Base-by-base conservation (phyloP, 1,140 invertebrate genomes). In the Onthophagus taurus region DNA sequence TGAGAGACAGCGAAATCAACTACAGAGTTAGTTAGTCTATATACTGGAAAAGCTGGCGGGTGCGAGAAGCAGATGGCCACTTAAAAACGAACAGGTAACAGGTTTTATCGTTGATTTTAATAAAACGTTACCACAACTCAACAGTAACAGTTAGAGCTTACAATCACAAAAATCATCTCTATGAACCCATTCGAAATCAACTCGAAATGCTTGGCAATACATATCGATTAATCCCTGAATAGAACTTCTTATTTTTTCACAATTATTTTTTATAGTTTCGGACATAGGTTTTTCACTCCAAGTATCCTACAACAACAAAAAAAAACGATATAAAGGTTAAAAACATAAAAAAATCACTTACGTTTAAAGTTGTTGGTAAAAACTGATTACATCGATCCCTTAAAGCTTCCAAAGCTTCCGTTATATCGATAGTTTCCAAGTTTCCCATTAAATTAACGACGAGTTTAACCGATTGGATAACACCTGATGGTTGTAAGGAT, bases 381-480 rank as follows among this genome's bases (percentile, higher is more conserved):
- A 41, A 58, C 14, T 14, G 53, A 39, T 44, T 61, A 57, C 82
- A 85, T 1, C 76, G 74, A 30, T 75, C 72, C 7, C 79, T 75
- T 47, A 89, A 78, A 21, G 76, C 71, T 38, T 81, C 78, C 3
- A 92, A 66, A 24, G 85, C 78, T 44, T 81, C 74, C 2, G 78
- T 81, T 2, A 93, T 76, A 55, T 91, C 86, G 31, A 81, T 65
- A 0, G 90, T 95, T 66, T 95, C 88, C 2, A 95, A 77, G 44
- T 81, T 83, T 8, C 87, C 87, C 48, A 95, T 79, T 16, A 91
- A 67, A 17, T 88, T 80, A 61, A 89, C 91, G 6, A 97, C 81
- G 1, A 88, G 89, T 68, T 96, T 97, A 0, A 95, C 85, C 0
- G 89, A 83, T 65, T 97, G 92, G 13, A 83, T 72, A 30, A 92